Conservation (phyloP, 2,797 vertebrate genomes). For the Myiothlypis chrysogaster region DNA sequence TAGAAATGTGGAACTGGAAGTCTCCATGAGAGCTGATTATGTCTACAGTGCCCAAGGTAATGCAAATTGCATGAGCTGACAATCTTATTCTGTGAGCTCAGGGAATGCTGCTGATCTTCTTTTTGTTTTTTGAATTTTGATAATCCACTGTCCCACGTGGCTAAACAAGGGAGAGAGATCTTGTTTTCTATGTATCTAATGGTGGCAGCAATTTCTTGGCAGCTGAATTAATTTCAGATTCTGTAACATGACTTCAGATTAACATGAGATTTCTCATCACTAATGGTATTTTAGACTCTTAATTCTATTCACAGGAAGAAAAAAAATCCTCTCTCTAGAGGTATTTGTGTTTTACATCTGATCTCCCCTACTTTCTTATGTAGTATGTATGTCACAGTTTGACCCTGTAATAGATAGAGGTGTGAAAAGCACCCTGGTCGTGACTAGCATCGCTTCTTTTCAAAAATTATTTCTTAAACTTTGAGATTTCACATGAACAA, state of each 20-base stretch:
- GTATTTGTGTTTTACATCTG: neutral
- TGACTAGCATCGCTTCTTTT: neutral
- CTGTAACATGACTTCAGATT: neutral
- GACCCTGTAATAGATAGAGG: neutral
- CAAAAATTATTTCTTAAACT: neutral
- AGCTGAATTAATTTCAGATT: neutral
- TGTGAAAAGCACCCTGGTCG: neutral
- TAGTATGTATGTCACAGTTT: neutral
- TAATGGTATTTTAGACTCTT: neutral
- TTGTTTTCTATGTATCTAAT: neutral
- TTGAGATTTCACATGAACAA: neutral
- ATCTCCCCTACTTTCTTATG: neutral
- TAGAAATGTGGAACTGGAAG: neutral
- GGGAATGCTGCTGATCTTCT: neutral
- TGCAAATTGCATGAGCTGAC: conserved; percentile 12
- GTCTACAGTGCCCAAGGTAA: neutral
- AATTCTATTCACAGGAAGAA: neutral
- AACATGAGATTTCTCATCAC: neutral
- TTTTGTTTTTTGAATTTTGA: neutral
- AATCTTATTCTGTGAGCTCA: neutral
- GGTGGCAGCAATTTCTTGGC: neutral
- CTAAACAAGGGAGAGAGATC: neutral
- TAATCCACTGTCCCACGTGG: neutral
- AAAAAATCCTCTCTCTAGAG: neutral
- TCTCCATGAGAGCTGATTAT: neutral